Evolutionary conservation across 2,888 invertebrate genomes (phyloP), one percentile per base, ranked within the genome.

Genomic region (Archips crataeganus): DNA sequence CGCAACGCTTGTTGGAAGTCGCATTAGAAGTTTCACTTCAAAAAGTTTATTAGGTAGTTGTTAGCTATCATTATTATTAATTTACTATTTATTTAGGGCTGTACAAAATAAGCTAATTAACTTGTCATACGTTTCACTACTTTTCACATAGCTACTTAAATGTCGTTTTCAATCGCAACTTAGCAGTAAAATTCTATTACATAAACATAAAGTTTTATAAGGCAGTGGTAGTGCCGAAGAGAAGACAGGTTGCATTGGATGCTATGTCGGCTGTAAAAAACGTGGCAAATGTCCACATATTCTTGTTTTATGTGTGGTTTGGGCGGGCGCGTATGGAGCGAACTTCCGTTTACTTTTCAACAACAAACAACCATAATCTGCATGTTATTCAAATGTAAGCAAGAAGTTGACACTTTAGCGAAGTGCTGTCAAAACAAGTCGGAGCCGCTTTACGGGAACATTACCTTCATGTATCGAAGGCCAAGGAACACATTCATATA

Each of bases 251-350:
- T 34, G 10, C 13, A 9, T 54, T 13, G 47, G 15, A 69, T 61
- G 23, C 47, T 49, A 11, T 39, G 60, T 57, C 34, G 45, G 66
- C 13, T 74, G 67, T 60, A 75, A 71, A 74, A 75, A 77, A 75
- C 75, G 67, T 62, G 67, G 75, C 62, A 73, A 76, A 76, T 76
- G 76, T 75, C 70, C 70, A 69, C 72, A 75, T 75, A 76, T 78
- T 74, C 78, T 75, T 74, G 73, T 72, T 74, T 69, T 74, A 72
- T 63, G 57, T 47, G 62, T 67, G 72, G 67, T 23, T 23, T 57
- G 62, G 45, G 72, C 15, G 36, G 23, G 42, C 60, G 60, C 39
- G 47, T n/a, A 36, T 47, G 13, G 42, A 34, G n/a, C 45, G 13
- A 47, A 62, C 39, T 54, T 72, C 15, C 11, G 39, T 68, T 72